phyloP scores from a whole-genome alignment of 1,140 invertebrate species.

The Leptinotarsa texana region DNA sequence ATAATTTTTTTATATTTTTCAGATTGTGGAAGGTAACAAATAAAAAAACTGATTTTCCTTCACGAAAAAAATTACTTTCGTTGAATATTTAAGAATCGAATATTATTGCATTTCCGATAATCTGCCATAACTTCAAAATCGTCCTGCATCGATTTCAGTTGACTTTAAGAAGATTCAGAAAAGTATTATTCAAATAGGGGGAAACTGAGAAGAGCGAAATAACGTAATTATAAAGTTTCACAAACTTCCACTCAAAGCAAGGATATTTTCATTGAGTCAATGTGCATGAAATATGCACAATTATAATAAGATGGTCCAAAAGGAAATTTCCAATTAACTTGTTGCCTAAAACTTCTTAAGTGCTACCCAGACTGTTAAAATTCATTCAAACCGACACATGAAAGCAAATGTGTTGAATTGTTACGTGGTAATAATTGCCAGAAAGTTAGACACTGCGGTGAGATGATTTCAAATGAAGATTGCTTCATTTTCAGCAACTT shows the following conservation, averaged over 20 bases:
- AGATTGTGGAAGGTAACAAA: too few species aligned
- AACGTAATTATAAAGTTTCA: slow-evolving; percentile 3
- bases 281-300: slow-evolving; percentile 5
- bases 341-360: background rate
- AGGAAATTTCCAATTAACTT: background rate
- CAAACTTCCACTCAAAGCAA: slow-evolving; percentile 1
- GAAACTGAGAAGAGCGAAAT: background rate
- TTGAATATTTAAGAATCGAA: too few species aligned
- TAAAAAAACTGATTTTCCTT: too few species aligned
- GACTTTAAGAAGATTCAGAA: background rate
- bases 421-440: background rate
- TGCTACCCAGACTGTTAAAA: background rate
- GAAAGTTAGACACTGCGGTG: too few species aligned
- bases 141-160: too few species aligned
- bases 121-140: too few species aligned
- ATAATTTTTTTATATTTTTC: too few species aligned
- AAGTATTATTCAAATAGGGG: background rate
- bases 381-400: background rate
- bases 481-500: too few species aligned
- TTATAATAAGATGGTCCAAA: background rate
- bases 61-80: too few species aligned
- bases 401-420: background rate
- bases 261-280: slow-evolving; percentile 8
- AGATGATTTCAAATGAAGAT: too few species aligned
- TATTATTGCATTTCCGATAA: too few species aligned